Evolutionary conservation across 2,113 vertebrate species (phyloP).

Genomic region (Myiozetetes cayanensis): DNA sequence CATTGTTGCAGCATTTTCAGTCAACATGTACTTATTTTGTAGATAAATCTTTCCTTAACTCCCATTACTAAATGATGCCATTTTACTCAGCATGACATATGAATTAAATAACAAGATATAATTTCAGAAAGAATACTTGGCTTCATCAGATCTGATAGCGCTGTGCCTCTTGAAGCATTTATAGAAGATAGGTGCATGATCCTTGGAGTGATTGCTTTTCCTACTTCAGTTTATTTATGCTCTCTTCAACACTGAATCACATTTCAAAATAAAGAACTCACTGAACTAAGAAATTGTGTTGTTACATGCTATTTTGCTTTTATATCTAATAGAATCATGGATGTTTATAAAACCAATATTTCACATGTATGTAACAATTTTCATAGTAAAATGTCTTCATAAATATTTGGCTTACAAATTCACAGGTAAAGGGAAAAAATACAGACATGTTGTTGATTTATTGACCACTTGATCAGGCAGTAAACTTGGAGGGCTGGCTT

Average conservation of each 20-base stretch:
- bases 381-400: background rate
- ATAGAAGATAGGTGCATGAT: background rate
- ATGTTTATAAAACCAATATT: background rate
- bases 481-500: background rate
- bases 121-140: conserved; percentile 22
- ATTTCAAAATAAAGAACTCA: background rate
- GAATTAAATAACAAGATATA: conserved; percentile 42
- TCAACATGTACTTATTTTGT: background rate
- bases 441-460: background rate
- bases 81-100: background rate
- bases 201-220: background rate
- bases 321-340: background rate
- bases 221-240: background rate
- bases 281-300: background rate
- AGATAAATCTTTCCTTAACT: conserved; percentile 18
- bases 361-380: background rate
- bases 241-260: background rate
- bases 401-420: background rate
- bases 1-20: background rate
- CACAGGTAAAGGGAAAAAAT: background rate
- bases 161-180: conserved; percentile 16
- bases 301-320: background rate
- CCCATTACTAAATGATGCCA: conserved; percentile 6
- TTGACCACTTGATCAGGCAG: background rate
- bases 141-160: background rate